phyloP scores from a whole-genome alignment of 1,140 invertebrate genomes.

The Diachasma alloeum region DNA sequence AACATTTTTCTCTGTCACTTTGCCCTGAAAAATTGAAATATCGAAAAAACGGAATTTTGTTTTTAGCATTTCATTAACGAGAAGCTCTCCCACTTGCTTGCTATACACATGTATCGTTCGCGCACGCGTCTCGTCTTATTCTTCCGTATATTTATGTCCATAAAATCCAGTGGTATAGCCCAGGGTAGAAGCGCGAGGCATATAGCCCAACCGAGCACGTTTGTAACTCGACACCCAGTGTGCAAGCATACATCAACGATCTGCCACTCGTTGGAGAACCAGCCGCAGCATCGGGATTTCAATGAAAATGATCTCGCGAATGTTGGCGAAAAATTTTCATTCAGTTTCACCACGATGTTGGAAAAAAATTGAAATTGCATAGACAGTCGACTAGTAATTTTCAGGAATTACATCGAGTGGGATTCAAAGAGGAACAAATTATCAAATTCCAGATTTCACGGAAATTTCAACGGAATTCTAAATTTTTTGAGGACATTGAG shows the following conservation, averaged over 20 bases:
- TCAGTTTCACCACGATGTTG: neutral
- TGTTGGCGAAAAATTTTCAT: neutral
- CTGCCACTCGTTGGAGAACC: neutral
- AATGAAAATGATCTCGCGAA: neutral
- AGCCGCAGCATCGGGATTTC: neutral
- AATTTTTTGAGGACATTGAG: too few relatives aligned
- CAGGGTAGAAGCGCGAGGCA: neutral
- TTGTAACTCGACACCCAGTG: constrained; percentile 44
- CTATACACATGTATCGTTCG: constrained; percentile 12
- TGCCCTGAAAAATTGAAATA: too few relatives aligned
- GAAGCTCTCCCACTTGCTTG: constrained; percentile 12
- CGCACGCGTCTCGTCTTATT: constrained; percentile 16
- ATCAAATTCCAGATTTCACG: too few relatives aligned
- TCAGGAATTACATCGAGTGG: too few relatives aligned
- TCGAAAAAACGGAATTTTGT: neutral
- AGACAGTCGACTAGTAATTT: too few relatives aligned
- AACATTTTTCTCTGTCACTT: neutral
- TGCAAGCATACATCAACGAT: constrained; percentile 32
- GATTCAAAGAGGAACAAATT: too few relatives aligned
- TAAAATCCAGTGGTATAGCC: constrained; percentile 36
- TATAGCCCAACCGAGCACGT: constrained; percentile 29
- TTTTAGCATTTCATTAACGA: neutral
- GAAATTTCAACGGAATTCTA: too few relatives aligned
- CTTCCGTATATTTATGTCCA: constrained; percentile 43
- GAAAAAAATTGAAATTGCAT: too few relatives aligned